Base-by-base conservation (phyloP, 2,113 vertebrate genomes). In the Henicopernis longicauda region DNA sequence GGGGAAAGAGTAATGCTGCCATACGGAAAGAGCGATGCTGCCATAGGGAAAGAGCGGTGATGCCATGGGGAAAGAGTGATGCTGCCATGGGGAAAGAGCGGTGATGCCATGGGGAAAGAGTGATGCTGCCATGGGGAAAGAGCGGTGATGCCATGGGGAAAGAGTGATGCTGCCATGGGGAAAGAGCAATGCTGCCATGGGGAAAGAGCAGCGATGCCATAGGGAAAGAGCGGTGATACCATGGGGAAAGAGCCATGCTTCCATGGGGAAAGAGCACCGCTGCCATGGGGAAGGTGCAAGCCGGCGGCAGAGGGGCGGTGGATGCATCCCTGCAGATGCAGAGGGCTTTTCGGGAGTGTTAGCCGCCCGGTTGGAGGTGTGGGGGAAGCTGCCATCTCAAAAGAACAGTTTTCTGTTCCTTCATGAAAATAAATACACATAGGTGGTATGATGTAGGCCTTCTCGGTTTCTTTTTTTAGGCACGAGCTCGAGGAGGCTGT, bases 1-100 rank as follows among this genome's bases (percentile, higher is more conserved):
- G 55, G 55, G 49, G 63, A 67, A 77, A 47, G 42, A 62, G 19
- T 0, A 0, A 45, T 61, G 50, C 29, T 90, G 86, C n/a, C 17
- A 9, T 26, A 23, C 55, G 27, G 38, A 88, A 72, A 32, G 31
- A 58, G 40, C 5, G 1, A n/a, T 36, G 57, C 34, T 50, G n/a
- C 74, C n/a, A 7, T 29, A 34, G 52, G 54, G 63, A 76, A 76
- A 45, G 36, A 62, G 19, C 0, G 0, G 11, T 11, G 40, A 10
- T 49, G 45, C 45, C 45, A 45, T 5, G 45, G 50, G 27, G 38
- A 88, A 72, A 44, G 16, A 44, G 23, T 44, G 44, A 2, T 44
- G 44, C 44, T 90, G 86, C n/a, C 17, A 11, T 22, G 27, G 59
- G 27, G 38, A 76, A 76, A 45, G 36, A 62, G 19, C 7, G 7